Conservation (phyloP, 2,113 vertebrate genomes). For the Bubo blakistoni region DNA sequence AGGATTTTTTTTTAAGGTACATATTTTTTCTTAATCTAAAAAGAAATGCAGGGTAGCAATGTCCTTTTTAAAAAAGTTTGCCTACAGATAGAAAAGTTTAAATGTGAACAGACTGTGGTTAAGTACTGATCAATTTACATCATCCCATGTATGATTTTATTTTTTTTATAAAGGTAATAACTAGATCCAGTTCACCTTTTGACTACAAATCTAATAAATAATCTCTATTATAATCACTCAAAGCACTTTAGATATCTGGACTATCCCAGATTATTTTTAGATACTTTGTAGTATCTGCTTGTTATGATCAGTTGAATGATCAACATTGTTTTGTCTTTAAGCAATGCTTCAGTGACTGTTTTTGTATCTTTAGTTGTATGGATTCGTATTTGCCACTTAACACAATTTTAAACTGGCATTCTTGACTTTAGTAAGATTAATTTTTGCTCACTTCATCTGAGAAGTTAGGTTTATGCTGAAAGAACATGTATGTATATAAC, state of each 20-base stretch:
- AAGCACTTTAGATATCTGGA: slow-evolving; percentile 99
- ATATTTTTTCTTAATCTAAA: slow-evolving; percentile 51
- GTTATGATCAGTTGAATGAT: slow-evolving; percentile 99
- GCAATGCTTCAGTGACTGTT: slow-evolving; percentile 71
- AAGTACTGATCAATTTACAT: slow-evolving; percentile 16
- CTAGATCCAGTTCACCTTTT: slow-evolving; percentile 26
- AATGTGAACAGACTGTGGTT: slow-evolving; percentile 22
- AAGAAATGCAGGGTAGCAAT: slow-evolving; percentile 39
- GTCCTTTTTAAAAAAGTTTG: slow-evolving; percentile 31
- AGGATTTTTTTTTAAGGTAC: slow-evolving; percentile 46
- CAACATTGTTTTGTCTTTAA: slow-evolving; percentile 76
- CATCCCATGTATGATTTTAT: background rate
- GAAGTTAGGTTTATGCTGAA: slow-evolving; percentile 45
- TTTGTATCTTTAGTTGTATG: slow-evolving; percentile 69
- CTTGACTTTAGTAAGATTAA: slow-evolving; percentile 40
- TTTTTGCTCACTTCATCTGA: slow-evolving; percentile 51
- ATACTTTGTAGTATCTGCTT: slow-evolving; percentile 90
- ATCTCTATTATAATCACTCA: slow-evolving; percentile 77
- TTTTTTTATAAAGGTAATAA: background rate
- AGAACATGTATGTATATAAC: slow-evolving; percentile 55
- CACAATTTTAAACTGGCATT: slow-evolving; percentile 53
- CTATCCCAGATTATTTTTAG: slow-evolving; percentile 86
- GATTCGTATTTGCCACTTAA: slow-evolving; percentile 59
- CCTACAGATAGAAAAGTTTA: slow-evolving; percentile 17
- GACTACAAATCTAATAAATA: slow-evolving; percentile 47